Conservation (phyloP, 1,140 invertebrate genomes). For the Camponotus vicinus region DNA sequence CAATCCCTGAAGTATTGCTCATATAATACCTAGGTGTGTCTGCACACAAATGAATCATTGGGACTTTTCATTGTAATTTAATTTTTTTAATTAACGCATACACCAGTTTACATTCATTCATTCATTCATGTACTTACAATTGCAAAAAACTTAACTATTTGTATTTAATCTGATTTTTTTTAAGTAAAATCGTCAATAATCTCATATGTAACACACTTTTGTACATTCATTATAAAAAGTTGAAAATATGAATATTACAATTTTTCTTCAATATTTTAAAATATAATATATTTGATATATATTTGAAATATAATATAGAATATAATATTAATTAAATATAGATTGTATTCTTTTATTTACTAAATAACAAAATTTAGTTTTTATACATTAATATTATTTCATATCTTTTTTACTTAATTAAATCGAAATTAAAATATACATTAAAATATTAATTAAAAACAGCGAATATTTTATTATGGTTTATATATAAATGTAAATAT, state of each 20-base stretch:
- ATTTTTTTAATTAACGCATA: slow-evolving; percentile 15
- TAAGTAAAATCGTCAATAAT: not conserved
- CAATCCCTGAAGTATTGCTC: slow-evolving; percentile 8
- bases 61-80: not conserved
- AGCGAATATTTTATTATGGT: not conserved
- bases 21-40: slow-evolving; percentile 47
- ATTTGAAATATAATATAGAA: too few relatives aligned
- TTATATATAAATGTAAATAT: slow-evolving; percentile 11
- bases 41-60: slow-evolving; percentile 33
- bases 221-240: not conserved
- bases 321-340: not conserved
- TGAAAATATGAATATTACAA: not conserved
- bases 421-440: slow-evolving; percentile 15
- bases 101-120: not conserved
- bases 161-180: not conserved
- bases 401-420: slow-evolving; percentile 7
- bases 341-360: not conserved
- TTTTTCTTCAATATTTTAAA: not conserved
- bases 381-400: not conserved
- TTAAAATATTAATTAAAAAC: not conserved
- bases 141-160: not conserved
- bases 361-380: slow-evolving; percentile 9
- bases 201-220: not conserved
- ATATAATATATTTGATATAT: not conserved
- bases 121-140: not conserved